Conservation (phyloP, 2,797 vertebrate genomes). For the Hypotaenidia okinawae region DNA sequence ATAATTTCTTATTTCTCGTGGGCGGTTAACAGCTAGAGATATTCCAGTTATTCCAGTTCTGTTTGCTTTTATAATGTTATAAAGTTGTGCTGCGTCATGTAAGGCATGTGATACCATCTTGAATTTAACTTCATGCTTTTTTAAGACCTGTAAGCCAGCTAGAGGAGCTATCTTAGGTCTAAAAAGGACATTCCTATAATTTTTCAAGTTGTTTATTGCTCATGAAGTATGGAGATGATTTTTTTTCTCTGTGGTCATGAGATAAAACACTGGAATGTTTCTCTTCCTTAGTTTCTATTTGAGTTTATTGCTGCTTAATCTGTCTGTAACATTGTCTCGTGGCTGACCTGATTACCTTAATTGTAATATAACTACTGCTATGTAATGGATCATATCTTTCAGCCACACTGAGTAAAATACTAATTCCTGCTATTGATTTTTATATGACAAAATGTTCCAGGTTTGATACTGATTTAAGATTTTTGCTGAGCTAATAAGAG, state of each 20-base stretch:
- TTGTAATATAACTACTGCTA: not conserved
- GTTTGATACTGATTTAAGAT: not conserved
- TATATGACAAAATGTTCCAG: not conserved
- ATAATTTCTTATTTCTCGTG: not conserved
- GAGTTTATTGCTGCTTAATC: not conserved
- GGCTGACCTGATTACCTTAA: rapidly evolving
- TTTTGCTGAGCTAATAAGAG: not conserved
- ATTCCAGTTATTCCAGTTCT: not conserved
- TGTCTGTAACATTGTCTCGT: rapidly evolving
- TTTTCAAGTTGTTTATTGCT: not conserved
- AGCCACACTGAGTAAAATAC: not conserved
- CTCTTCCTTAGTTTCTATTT: not conserved
- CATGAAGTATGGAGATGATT: not conserved
- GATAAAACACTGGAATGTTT: not conserved
- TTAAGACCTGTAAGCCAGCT: not conserved
- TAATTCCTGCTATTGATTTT: not conserved
- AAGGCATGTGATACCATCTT: not conserved
- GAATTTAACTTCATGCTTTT: not conserved
- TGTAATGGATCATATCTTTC: not conserved
- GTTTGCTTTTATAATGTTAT: not conserved
- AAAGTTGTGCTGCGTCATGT: not conserved
- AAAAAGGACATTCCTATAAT: not conserved
- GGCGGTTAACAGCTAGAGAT: not conserved
- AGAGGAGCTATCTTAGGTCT: not conserved
- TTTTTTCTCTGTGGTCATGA: not conserved